Evolutionary conservation across 2,888 invertebrate genomes (phyloP).

Genomic region (Bimastos eiseni): DNA sequence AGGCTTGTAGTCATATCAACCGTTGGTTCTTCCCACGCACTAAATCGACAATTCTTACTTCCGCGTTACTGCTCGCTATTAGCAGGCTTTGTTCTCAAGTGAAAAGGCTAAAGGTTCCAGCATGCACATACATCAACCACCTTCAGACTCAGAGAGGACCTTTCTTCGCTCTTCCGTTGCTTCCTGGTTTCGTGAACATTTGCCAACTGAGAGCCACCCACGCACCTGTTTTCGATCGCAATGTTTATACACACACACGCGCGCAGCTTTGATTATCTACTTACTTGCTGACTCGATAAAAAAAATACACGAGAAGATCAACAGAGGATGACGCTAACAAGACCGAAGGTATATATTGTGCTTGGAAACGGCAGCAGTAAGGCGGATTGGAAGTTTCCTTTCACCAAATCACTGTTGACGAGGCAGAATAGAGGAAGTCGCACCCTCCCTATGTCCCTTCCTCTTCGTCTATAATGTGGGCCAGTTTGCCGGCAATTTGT

Average conservation of each 20-base stretch:
- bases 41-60: background rate
- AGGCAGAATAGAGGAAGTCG: background rate
- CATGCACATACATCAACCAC: background rate
- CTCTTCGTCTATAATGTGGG: background rate
- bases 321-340: background rate
- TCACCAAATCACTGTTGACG: background rate
- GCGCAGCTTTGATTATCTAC: background rate
- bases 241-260: background rate
- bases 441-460: background rate
- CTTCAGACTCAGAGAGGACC: background rate
- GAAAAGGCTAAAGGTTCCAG: background rate
- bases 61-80: background rate
- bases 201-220: background rate
- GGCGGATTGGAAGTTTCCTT: background rate
- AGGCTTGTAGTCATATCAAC: background rate
- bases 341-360: slow-evolving; percentile 1
- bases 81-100: background rate
- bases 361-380: background rate
- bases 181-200: background rate
- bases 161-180: background rate
- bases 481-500: slow-evolving; percentile 6
- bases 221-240: background rate
- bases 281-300: slow-evolving; percentile 13
- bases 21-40: background rate
- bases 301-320: background rate